Evolutionary conservation across 1,140 invertebrate species (phyloP).

Genomic region (Drosophila repletoides): DNA sequence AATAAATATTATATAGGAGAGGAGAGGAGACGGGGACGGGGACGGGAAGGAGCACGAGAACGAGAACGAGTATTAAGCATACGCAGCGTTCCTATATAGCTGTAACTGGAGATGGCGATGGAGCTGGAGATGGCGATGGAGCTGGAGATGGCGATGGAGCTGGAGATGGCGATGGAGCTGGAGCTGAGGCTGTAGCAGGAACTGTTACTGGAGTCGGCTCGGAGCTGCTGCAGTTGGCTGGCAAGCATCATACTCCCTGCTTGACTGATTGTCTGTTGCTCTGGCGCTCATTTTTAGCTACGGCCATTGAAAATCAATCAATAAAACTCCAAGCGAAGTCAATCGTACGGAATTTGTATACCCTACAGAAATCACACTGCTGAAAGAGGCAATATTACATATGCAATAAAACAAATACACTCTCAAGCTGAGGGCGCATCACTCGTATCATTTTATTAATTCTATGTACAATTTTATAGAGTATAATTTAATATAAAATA

Average conservation of each 20-base stretch:
- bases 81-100: no score
- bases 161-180: background rate
- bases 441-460: no score
- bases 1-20: no score
- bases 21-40: no score
- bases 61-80: conserved; percentile 68
- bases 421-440: no score
- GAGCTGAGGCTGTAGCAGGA: background rate
- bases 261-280: conserved; percentile 52
- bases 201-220: conserved; percentile 10
- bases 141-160: background rate
- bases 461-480: no score
- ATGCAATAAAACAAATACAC: no score
- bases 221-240: conserved; percentile 2
- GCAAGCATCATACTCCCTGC: conserved; percentile 1
- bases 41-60: no score
- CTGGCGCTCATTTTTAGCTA: conserved; percentile 35
- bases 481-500: no score
- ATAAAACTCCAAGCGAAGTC: conserved; percentile 71
- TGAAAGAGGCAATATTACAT: no score
- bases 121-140: background rate
- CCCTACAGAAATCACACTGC: conserved; percentile 23
- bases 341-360: conserved; percentile 64
- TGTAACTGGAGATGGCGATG: background rate
- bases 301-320: conserved; percentile 75